Evolutionary conservation across 2,888 invertebrate species (phyloP).

Genomic region (Phrixothrix hirtus): DNA sequence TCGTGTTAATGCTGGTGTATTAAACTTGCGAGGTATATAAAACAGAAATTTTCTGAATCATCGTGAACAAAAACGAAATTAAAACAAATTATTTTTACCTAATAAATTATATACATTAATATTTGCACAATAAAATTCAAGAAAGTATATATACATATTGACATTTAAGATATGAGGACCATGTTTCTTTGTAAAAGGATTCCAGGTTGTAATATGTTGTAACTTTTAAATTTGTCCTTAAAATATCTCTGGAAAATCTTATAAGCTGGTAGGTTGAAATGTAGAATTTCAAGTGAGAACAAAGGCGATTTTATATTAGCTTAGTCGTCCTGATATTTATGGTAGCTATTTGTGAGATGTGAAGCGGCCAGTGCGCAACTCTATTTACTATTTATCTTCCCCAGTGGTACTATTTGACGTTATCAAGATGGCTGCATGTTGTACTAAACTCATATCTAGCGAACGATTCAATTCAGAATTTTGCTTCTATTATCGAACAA

Average conservation of each 20-base stretch:
- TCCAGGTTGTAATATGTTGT: too few species aligned
- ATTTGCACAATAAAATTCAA: background rate
- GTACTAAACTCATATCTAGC: constrained; percentile 21
- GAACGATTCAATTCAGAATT: constrained; percentile 26
- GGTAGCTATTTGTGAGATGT: constrained; percentile 51
- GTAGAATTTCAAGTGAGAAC: constrained; percentile 38
- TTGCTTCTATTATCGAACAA: constrained; percentile 14
- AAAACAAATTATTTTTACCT: background rate
- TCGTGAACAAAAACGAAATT: constrained; percentile 8
- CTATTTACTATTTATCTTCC: constrained; percentile 57
- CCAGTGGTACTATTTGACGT: constrained; percentile 53
- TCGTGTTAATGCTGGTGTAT: constrained; percentile 33
- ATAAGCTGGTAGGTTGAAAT: constrained; percentile 25
- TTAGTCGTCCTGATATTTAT: constrained; percentile 51
- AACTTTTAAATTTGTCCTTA: too few species aligned
- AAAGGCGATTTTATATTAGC: constrained; percentile 43
- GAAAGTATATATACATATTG: constrained; percentile 3
- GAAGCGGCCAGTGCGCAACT: constrained; percentile 49
- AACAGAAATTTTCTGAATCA: constrained; percentile 12
- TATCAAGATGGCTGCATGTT: constrained; percentile 52
- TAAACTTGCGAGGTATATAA: constrained; percentile 25
- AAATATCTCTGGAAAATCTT: constrained; percentile 29
- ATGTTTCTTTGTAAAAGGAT: constrained; percentile 11
- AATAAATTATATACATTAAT: background rate
- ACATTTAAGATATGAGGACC: constrained; percentile 8